A percentile compares a stretch with the other conserved stretches of the same genome.
These are phyloP conservation scores for Lutraria lutraria DNA, from an alignment of 2,888 invertebrate species.

Conservation along the genomic window DNA sequence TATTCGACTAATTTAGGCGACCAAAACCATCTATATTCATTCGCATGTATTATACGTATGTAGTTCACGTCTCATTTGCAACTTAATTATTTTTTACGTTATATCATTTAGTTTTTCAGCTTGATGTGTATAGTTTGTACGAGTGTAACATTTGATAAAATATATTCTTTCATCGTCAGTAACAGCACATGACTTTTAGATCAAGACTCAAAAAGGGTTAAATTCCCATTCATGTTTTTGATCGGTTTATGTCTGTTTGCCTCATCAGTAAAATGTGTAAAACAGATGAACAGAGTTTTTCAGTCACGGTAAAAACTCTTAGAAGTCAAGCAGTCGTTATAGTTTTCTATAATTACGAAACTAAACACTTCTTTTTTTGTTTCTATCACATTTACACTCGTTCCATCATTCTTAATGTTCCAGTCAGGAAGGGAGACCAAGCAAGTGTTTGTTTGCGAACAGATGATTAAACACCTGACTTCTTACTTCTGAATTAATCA, in stretches of 20 bases:
- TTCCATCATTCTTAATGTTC: neutral
- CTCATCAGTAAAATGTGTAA: neutral
- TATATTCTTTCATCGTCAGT: neutral
- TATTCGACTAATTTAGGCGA: no score
- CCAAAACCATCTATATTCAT: no score
- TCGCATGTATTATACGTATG: no score
- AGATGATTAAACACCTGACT: neutral
- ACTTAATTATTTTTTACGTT: no score
- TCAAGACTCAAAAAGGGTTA: neutral
- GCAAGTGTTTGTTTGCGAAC: neutral
- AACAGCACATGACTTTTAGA: neutral
- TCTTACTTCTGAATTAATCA: neutral
- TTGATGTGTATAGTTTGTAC: neutral
- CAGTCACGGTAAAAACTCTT: neutral
- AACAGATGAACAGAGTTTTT: neutral
- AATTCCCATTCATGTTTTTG: neutral
- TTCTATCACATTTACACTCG: neutral
- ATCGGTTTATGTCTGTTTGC: neutral
- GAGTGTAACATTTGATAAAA: neutral
- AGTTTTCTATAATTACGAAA: neutral
- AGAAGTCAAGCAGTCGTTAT: slow-evolving; percentile 11
- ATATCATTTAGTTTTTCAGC: no score
- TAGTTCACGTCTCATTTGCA: no score
- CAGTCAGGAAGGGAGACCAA: neutral
- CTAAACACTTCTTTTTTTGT: slow-evolving; percentile 1